Evolutionary conservation across 2,888 invertebrate genomes (phyloP).

Genomic region (Phrixothrix hirtus): DNA sequence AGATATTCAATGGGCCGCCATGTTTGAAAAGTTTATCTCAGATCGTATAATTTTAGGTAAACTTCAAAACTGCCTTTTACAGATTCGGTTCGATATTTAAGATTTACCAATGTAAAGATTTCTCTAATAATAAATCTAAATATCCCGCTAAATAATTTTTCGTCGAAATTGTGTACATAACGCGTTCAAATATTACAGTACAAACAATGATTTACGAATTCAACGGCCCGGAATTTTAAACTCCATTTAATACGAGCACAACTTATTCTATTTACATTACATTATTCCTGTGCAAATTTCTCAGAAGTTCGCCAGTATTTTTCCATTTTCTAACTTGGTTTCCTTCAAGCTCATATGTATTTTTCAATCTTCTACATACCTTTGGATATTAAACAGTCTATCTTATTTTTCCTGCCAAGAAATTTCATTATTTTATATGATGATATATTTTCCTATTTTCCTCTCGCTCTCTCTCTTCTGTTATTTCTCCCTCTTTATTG

Average conservation of each 20-base stretch:
- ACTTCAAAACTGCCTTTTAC: constrained; percentile 26
- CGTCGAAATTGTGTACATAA: constrained; percentile 10
- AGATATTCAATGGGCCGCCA: constrained; percentile 30
- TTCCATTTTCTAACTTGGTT: constrained; percentile 36
- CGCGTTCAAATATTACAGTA: constrained; percentile 24
- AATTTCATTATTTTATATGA: constrained; percentile 55
- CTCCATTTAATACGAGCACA: constrained; percentile 42
- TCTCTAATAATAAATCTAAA: neutral
- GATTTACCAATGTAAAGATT: constrained; percentile 14
- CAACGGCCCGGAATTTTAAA: constrained; percentile 39
- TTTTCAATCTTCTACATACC: constrained; percentile 51
- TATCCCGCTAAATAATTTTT: constrained; percentile 9
- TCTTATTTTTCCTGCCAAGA: constrained; percentile 52
- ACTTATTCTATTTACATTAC: constrained; percentile 49
- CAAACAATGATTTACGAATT: constrained; percentile 42
- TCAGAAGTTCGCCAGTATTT: constrained; percentile 41
- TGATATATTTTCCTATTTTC: constrained; percentile 51
- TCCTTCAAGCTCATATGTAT: constrained; percentile 11
- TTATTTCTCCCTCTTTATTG: constrained; percentile 31
- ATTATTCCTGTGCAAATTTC: constrained; percentile 45
- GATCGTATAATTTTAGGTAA: constrained; percentile 35
- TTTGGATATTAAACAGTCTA: constrained; percentile 54
- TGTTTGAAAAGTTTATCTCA: constrained; percentile 35
- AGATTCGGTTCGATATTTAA: constrained; percentile 25
- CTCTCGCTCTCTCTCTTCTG: constrained; percentile 33